Evolutionary conservation across 2,888 invertebrate species (phyloP), one percentile per base, ranked within the genome.

Genomic region (Entomobrya multifasciata): DNA sequence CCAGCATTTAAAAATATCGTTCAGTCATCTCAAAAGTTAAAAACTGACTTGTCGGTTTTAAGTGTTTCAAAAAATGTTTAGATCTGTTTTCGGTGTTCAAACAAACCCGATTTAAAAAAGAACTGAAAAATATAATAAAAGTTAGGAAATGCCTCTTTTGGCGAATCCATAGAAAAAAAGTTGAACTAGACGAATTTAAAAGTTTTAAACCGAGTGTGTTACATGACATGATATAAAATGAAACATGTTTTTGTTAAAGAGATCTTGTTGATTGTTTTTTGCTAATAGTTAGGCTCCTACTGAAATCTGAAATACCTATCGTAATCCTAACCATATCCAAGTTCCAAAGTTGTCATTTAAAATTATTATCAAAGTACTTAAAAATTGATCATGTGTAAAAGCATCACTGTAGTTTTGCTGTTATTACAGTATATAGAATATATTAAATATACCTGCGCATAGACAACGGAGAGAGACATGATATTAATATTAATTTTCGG

Each of bases 51-150:
- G 70, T 25, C 25, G 20, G 70, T 47, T 70, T 49, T 2, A 49
- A n/a, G 13, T 8, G 49, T 70, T 22, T 10, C 36, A 20, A 49
- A 20, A 1, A 11, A 30, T 36, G 6, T 47, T 17, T 70, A 79
- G 80, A 80, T 80, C 80, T 80, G 67, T 67, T 80, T 47, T 49
- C 47, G 10, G 25, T n/a, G 25, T 70, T 49, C 47, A n/a, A n/a
- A n/a, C 47, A n/a, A 22, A 44, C 41, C 67, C 67, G 20, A 67
- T 44, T 4, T n/a, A n/a, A n/a, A 70, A 36, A 36, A 36, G 36
- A 36, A 36, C 36, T 36, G 36, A 36, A 4, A 8, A 36, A 36
- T 36, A 36, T 36, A n/a, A n/a, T n/a, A n/a, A n/a, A n/a, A n/a
- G n/a, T n/a, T n/a, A n/a, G n/a, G n/a, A n/a, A n/a, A n/a, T n/a